Evolutionary conservation across 2,888 invertebrate genomes (phyloP).

Genomic region (Amphipyra tragopoginis): DNA sequence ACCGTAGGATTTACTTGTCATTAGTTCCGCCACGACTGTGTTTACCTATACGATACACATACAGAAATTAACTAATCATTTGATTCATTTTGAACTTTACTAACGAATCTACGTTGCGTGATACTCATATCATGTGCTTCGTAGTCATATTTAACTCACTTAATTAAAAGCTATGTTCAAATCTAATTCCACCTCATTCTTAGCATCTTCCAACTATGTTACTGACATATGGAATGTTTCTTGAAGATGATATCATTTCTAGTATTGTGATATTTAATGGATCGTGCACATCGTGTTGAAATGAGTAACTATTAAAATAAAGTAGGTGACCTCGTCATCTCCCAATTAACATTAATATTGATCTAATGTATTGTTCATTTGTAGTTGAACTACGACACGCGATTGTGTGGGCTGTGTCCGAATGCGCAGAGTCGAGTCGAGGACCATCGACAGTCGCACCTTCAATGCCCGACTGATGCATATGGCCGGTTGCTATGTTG

Average conservation of each 20-base stretch:
- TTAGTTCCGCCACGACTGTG: constrained; percentile 77
- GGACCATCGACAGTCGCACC: constrained; percentile 66
- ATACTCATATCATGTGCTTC: no score
- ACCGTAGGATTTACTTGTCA: constrained; percentile 77
- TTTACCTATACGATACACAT: constrained; percentile 68
- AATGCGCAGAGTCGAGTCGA: constrained; percentile 76
- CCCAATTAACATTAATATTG: constrained; percentile 50
- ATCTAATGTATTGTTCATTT: constrained; percentile 70
- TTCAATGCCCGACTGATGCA: constrained; percentile 77
- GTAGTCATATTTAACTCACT: no score
- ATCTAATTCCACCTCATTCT: no score
- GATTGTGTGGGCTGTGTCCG: constrained; percentile 83
- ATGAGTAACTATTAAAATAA: constrained; percentile 39
- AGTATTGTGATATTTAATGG: constrained; percentile 16
- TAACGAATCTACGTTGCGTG: background rate
- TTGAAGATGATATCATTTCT: constrained; percentile 29
- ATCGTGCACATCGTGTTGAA: constrained; percentile 24
- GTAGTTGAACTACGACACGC: constrained; percentile 90
- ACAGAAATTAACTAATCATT: constrained; percentile 31
- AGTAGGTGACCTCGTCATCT: constrained; percentile 33
- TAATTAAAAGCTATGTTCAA: background rate
- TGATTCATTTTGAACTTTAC: constrained; percentile 15
- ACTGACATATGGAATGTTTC: constrained; percentile 2
- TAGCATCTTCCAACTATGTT: background rate
- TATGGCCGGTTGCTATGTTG: constrained; percentile 92